Evolutionary conservation across 2,113 vertebrate species (phyloP), one percentile per base, ranked within the genome.

Genomic region (Galeopterus variegatus): DNA sequence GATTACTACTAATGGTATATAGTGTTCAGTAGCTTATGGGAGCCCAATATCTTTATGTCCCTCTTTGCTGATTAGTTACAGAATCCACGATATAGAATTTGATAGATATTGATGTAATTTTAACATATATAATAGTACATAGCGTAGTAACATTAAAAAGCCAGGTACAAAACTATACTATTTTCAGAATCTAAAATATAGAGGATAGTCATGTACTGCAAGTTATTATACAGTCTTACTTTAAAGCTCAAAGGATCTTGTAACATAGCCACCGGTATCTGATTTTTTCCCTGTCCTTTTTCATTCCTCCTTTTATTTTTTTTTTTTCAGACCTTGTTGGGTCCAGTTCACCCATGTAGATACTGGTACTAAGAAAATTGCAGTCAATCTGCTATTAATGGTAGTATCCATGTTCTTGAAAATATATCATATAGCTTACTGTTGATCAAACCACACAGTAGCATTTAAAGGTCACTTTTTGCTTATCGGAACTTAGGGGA

Each of bases 391-490:
- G 18, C 73, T 76, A 8, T 50, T 72, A 50, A 48, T 56, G 67
- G 31, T 18, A 54, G 8, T 69, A 8, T 96, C 36, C 3, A 50
- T 98, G 86, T 77, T 97, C 97, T 95, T 94, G 85, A 93, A 96
- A 84, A 95, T 90, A 77, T 54, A 90, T 95, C 88, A 86, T 97
- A 82, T 96, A 96, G 94, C 89, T 97, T 95, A 84, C 85, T 97
- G 93, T 97, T 97, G 97, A 98, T 31, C 60, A 88, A 96, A 94
- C 94, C 77, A 95, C 90, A 95, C 83, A 97, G 96, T 86, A 97
- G 96, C 94, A 77, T 97, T 97, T 96, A 97, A 98, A 98, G 97
- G 97, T 96, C 92, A 60, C 96, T 97, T 97, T 98, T 96, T 98
- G 89, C 96, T 97, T 96, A 93, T 88, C 85, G 94, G 50, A 97